These are phyloP conservation scores for Onychostruthus taczanowskii DNA, from an alignment of 2,113 vertebrate genomes.

Conservation along the genomic window DNA sequence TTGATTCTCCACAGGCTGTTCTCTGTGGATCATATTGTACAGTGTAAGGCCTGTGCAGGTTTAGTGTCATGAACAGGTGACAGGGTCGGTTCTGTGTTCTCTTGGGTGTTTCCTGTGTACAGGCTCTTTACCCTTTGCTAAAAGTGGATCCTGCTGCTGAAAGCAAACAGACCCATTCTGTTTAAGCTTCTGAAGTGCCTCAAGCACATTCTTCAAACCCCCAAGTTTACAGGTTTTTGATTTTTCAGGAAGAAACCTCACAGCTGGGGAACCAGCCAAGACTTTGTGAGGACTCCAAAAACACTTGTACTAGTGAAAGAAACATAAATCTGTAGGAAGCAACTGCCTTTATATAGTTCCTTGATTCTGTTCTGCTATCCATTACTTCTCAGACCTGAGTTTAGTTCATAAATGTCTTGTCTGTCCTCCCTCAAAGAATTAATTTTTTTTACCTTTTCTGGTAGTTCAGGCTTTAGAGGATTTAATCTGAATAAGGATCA, in stretches of 20 bases:
- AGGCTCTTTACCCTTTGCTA: not conserved
- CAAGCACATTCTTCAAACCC: not conserved
- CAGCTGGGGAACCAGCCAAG: not conserved
- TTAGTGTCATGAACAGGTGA: not conserved
- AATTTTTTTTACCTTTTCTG: not conserved
- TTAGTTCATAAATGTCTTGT: not conserved
- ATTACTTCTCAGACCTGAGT: not conserved
- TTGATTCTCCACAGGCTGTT: not conserved
- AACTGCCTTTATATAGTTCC: not conserved
- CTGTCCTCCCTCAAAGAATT: not conserved
- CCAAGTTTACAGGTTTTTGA: not conserved
- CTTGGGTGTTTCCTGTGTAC: not conserved
- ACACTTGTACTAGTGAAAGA: not conserved
- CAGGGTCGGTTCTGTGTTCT: not conserved
- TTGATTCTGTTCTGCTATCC: not conserved
- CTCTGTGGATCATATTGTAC: fast-evolving
- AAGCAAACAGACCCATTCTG: not conserved
- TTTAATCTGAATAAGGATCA: not conserved
- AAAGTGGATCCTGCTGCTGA: not conserved
- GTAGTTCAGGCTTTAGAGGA: not conserved
- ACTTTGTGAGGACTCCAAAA: not conserved
- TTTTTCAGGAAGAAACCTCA: not conserved
- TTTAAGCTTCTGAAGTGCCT: not conserved
- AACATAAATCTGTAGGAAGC: not conserved
- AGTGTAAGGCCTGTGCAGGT: not conserved